Conservation (phyloP, 2,113 vertebrate species). For the Siniperca knerii region DNA sequence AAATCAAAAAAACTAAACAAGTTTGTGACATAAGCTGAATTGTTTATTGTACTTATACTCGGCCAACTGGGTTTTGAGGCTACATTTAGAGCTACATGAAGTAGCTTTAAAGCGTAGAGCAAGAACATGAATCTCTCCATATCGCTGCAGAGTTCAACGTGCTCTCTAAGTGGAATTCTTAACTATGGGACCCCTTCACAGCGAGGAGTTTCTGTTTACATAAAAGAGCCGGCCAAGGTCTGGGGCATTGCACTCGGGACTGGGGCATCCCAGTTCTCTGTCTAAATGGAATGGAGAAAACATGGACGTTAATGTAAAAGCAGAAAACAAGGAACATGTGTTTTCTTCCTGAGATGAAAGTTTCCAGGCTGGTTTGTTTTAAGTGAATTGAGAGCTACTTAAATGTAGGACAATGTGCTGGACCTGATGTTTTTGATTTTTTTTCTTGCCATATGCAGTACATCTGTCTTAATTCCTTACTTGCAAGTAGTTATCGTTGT, state of each 20-base stretch:
- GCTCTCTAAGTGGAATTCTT: constrained; percentile 85
- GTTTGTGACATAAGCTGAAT: constrained; percentile 39
- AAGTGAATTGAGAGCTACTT: constrained; percentile 44
- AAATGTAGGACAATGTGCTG: constrained; percentile 37
- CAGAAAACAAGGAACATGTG: constrained; percentile 70
- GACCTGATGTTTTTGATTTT: not conserved
- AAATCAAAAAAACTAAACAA: constrained; percentile 27
- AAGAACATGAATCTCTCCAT: constrained; percentile 74
- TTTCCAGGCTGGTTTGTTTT: constrained; percentile 63
- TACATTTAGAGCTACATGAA: constrained; percentile 73
- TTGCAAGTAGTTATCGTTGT: not conserved
- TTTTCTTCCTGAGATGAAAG: constrained; percentile 69
- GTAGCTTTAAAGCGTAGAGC: constrained; percentile 61
- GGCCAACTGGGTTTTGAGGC: constrained; percentile 69
- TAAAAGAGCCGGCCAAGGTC: constrained; percentile 78
- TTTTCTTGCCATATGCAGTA: not conserved
- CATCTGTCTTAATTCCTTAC: not conserved
- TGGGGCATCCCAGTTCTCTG: constrained; percentile 66
- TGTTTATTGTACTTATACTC: constrained; percentile 47
- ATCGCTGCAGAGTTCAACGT: constrained; percentile 60
- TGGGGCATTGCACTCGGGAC: constrained; percentile 84
- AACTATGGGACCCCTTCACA: constrained; percentile 86
- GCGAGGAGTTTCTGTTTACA: constrained; percentile 84
- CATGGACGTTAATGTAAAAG: constrained; percentile 77
- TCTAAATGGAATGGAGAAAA: constrained; percentile 78